phyloP scores from a whole-genome alignment of 2,113 vertebrate species.

The Cyphomyrus plagiostoma region DNA sequence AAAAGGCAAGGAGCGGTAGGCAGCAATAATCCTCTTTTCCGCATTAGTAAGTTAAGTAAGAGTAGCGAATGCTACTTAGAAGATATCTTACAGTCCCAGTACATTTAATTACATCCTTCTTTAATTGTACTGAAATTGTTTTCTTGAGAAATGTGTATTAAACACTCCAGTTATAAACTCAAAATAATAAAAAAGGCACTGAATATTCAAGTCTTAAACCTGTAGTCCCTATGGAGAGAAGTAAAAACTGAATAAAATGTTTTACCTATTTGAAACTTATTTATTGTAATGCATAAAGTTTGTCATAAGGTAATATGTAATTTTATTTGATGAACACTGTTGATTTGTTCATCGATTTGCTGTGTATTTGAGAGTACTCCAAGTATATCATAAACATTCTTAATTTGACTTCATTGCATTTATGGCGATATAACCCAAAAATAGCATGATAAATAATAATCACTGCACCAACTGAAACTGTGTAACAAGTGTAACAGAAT shows the following conservation, averaged over 20 bases:
- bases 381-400: neutral
- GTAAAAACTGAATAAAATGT: neutral
- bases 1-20: neutral
- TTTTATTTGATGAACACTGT: neutral
- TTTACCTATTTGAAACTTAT: conserved; percentile 25
- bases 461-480: neutral
- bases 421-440: neutral
- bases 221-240: neutral
- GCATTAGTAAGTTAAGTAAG: conserved; percentile 28
- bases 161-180: conserved; percentile 16
- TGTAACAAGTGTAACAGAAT: neutral
- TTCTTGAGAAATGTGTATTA: conserved; percentile 26
- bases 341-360: neutral
- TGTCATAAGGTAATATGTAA: neutral
- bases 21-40: conserved; percentile 35
- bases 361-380: neutral
- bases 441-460: neutral
- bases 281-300: conserved; percentile 17
- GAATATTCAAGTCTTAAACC: neutral
- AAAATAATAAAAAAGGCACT: conserved; percentile 26
- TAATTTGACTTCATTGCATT: neutral
- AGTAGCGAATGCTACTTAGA: conserved; percentile 23
- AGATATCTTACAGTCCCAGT: conserved; percentile 18
- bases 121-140: conserved; percentile 37
- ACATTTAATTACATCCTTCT: conserved; percentile 23